Conservation (phyloP, 2,888 invertebrate species). For the Hyposoter dolosus region DNA sequence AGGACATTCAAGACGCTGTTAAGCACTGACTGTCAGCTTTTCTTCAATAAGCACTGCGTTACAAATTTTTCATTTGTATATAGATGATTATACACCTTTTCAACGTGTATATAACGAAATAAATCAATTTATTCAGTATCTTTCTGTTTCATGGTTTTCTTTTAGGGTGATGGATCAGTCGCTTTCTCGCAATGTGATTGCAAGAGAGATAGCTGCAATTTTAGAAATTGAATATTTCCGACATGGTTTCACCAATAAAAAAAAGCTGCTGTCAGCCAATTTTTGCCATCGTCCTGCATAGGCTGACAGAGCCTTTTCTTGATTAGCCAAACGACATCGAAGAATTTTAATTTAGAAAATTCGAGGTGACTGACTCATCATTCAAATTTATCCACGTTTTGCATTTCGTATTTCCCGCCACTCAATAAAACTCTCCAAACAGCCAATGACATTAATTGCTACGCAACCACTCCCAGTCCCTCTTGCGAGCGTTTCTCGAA, state of each 20-base stretch:
- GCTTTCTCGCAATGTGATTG: no score
- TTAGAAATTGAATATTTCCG: no score
- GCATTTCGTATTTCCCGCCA: constrained; percentile 23
- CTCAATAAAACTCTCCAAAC: neutral
- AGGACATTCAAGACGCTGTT: constrained; percentile 87
- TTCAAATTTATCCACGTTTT: neutral
- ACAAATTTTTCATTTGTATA: constrained; percentile 16
- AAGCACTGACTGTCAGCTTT: neutral
- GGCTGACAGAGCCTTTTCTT: no score
- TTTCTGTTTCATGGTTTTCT: neutral
- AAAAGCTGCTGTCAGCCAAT: no score
- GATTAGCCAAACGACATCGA: no score
- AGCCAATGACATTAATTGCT: neutral
- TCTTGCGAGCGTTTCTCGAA: neutral
- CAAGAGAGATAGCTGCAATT: no score
- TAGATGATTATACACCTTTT: neutral
- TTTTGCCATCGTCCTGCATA: no score
- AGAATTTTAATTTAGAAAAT: no score
- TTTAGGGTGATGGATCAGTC: no score
- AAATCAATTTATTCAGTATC: constrained; percentile 33
- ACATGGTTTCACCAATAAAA: no score
- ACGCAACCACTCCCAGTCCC: neutral
- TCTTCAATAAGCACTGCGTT: neutral
- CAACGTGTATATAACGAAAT: constrained; percentile 38
- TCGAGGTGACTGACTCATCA: no score